Conservation (phyloP, 30 jellyfish, hydroid and myxozoan species). For the Aurelia coerulea region DNA sequence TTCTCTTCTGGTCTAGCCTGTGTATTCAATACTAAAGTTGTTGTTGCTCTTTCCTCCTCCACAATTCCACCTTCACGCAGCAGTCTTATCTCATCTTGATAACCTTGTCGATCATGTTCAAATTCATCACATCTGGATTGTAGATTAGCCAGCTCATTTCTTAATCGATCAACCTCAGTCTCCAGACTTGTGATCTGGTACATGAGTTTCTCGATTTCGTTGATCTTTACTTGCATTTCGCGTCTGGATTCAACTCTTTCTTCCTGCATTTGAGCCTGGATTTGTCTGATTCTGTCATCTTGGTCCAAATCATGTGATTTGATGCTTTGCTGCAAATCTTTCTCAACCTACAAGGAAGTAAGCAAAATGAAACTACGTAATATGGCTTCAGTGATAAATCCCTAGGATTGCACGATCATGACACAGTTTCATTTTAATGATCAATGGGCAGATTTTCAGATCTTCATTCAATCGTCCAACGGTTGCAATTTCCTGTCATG, state of each 20-base stretch:
- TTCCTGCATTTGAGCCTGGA: conserved; percentile 72
- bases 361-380: no score
- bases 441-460: no score
- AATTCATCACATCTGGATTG: conserved; percentile 65
- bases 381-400: no score
- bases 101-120: conserved; percentile 46
- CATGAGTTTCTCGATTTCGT: conserved; percentile 84
- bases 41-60: conserved; percentile 74
- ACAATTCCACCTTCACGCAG: conserved; percentile 51
- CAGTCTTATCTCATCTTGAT: conserved; percentile 42
- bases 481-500: no score
- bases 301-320: conserved; percentile 67
- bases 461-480: no score
- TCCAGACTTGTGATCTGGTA: conserved; percentile 65
- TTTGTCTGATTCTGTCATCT: conserved; percentile 84
- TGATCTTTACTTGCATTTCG: conserved; percentile 58
- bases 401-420: no score
- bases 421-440: no score
- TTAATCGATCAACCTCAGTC: conserved; percentile 71
- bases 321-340: conserved; percentile 75
- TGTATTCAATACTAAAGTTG: conserved; percentile 67
- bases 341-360: conserved; percentile 64
- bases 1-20: conserved; percentile 69
- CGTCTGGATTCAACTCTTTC: conserved; percentile 82
- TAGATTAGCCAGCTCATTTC: conserved; percentile 58